Conservation (phyloP, 2,888 invertebrate species). For the Merodon equestris region DNA sequence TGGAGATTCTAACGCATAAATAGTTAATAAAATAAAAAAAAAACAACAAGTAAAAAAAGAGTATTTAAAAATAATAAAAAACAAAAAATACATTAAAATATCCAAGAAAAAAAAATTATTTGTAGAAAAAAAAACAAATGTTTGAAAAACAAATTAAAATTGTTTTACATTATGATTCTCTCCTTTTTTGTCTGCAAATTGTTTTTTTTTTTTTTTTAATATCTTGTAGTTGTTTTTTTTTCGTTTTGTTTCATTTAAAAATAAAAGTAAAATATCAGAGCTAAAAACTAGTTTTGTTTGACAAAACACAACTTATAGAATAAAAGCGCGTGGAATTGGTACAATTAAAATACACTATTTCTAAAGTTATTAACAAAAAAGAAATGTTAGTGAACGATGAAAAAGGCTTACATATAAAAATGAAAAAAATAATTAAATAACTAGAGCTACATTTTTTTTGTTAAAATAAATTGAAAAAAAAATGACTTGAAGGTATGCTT, state of each 20-base stretch:
- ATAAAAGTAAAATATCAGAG: conserved; percentile 81
- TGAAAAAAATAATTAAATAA: conserved; percentile 68
- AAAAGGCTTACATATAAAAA: conserved; percentile 68
- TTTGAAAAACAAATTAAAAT: conserved; percentile 52
- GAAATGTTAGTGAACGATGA: conserved; percentile 70
- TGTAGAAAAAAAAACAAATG: conserved; percentile 51
- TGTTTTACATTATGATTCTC: conserved; percentile 38
- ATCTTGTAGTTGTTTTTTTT: conserved; percentile 47
- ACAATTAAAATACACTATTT: conserved; percentile 71
- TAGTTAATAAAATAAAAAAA: conserved; percentile 64
- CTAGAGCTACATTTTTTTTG: conserved; percentile 66
- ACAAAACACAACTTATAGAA: conserved; percentile 70
- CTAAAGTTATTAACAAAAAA: conserved; percentile 70
- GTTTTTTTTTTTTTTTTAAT: conserved; percentile 47
- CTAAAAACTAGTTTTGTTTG: conserved; percentile 71
- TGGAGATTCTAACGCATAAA: conserved; percentile 68
- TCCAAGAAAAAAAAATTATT: conserved; percentile 40
- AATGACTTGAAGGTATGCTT: conserved; percentile 71
- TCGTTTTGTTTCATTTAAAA: conserved; percentile 35
- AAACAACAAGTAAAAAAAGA: conserved; percentile 66
- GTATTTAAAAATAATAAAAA: conserved; percentile 48
- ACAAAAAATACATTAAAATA: conserved; percentile 5
- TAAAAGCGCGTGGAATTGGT: conserved; percentile 74
- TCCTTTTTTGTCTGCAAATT: too few species aligned
- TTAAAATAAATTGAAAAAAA: conserved; percentile 67